These are phyloP conservation scores for Phaedon cochleariae DNA, from an alignment of 2,888 invertebrate species.

Conservation along the genomic window DNA sequence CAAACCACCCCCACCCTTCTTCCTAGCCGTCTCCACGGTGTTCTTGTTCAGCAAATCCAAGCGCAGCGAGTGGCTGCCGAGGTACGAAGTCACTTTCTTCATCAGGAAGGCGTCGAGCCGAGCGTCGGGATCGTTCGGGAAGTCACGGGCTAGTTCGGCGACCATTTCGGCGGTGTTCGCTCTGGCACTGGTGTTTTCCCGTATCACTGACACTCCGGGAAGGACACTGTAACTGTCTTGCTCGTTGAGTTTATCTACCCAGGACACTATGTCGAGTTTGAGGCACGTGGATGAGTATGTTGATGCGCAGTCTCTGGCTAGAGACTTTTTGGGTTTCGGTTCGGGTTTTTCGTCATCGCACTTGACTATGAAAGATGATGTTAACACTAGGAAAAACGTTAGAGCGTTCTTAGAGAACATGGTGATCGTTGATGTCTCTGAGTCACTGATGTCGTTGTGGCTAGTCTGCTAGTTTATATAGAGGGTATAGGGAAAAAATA, in stretches of 20 bases:
- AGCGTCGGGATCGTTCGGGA: slow-evolving; percentile 79
- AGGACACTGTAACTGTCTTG: slow-evolving; percentile 74
- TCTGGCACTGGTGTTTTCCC: slow-evolving; percentile 65
- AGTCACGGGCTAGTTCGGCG: slow-evolving; percentile 77
- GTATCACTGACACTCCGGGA: slow-evolving; percentile 79
- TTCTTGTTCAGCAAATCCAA: slow-evolving; percentile 73
- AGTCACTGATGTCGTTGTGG: slow-evolving; percentile 34
- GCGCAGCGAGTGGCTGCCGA: slow-evolving; percentile 78
- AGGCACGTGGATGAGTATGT: slow-evolving; percentile 77
- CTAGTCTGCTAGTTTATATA: slow-evolving; percentile 42
- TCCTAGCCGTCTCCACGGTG: slow-evolving; percentile 64
- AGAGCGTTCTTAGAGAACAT: slow-evolving; percentile 42
- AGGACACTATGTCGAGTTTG: slow-evolving; percentile 79
- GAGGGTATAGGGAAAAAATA: slow-evolving; percentile 48
- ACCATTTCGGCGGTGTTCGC: slow-evolving; percentile 74
- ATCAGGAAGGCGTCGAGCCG: slow-evolving; percentile 79
- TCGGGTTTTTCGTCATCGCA: slow-evolving; percentile 34
- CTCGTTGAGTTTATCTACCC: slow-evolving; percentile 78
- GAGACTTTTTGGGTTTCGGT: slow-evolving; percentile 49
- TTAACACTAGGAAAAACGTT: slow-evolving; percentile 33
- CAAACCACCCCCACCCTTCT: slow-evolving; percentile 54
- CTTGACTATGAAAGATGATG: slow-evolving; percentile 21
- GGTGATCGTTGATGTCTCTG: slow-evolving; percentile 33
- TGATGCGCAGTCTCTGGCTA: slow-evolving; percentile 66
- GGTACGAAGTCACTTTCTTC: slow-evolving; percentile 74